Evolutionary conservation across 2,797 vertebrate genomes (phyloP), one percentile per base, ranked within the genome.

Genomic region (Diceros bicornis): DNA sequence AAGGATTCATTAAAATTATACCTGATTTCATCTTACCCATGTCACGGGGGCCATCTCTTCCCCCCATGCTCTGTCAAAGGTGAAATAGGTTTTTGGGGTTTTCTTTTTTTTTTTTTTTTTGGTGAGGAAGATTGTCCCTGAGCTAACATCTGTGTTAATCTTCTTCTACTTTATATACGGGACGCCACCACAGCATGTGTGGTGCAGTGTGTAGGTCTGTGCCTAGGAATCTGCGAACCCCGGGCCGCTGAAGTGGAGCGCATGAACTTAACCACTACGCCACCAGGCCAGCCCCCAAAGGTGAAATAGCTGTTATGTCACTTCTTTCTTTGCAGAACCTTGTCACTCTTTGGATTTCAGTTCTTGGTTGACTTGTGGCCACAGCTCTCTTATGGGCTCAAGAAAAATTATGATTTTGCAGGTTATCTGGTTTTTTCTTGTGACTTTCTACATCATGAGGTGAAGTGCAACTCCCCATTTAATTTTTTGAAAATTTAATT

Each of bases 361-460:
- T 85, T 32, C 25, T 52, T 79, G 20, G 25, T 11, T 81, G 34
- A 61, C 69, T 71, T 66, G 16, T 32, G 27, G 87, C 44, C 27
- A 47, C 41, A 47, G 47, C 16, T 68, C n/a, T 59, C 47, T 66
- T 64, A 62, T 11, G 12, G 27, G 6, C 41, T 52, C 13, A 27
- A 83, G 44, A 71, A 71, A 89, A 89, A 29, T 47, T n/a, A 88
- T 27, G 18, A 62, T 77, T 88, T 81, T 83, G 25, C 88, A 77
- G 34, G 41, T 83, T 75, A 82, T 32, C 16, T 59, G 29, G 13
- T 16, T 44, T 81, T 69, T 62, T 62, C 61, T 61, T 77, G 72
- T 25, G 34, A 88, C 29, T 82, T 83, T 32, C 71, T 89, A 47
- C 4, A 77, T 32, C 41, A 27, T 37, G 23, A 74, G 29, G n/a